Percentiles rank a stretch among this genome's conserved stretches.
These are phyloP conservation scores for Scaptomyza graminum DNA, from an alignment of 1,140 invertebrate genomes.

Conservation along the genomic window DNA sequence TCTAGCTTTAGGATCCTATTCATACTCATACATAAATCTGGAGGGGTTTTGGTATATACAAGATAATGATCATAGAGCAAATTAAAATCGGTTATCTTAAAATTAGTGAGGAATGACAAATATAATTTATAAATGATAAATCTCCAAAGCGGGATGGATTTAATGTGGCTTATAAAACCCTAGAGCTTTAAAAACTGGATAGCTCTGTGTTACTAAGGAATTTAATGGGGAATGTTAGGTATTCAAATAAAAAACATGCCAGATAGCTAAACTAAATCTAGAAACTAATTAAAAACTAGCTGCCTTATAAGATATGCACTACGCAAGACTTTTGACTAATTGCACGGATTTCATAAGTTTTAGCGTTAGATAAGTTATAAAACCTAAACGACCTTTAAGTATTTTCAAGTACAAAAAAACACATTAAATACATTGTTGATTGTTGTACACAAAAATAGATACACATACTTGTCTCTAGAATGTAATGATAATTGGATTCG, in stretches of 20 bases:
- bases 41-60: conserved; percentile 64
- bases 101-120: not conserved
- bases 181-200: conserved; percentile 13
- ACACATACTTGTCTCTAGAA: conserved; percentile 26
- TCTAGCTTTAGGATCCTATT: conserved; percentile 62
- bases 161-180: no score
- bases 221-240: not conserved
- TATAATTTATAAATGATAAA: not conserved
- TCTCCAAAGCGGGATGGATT: conserved; percentile 19
- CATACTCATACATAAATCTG: conserved; percentile 46
- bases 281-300: conserved; percentile 51
- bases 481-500: conserved; percentile 46
- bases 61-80: conserved; percentile 46
- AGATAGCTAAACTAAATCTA: conserved; percentile 18
- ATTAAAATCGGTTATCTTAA: conserved; percentile 21
- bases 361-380: conserved; percentile 23
- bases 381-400: conserved; percentile 46
- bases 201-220: not conserved
- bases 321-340: conserved; percentile 76
- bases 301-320: conserved; percentile 60
- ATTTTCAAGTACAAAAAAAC: conserved; percentile 51
- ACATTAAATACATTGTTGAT: conserved; percentile 74
- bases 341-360: conserved; percentile 61
- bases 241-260: conserved; percentile 9
- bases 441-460: conserved; percentile 50